Evolutionary conservation across 2,888 invertebrate genomes (phyloP), one percentile per base, ranked within the genome.

Genomic region (Erebia ligea): DNA sequence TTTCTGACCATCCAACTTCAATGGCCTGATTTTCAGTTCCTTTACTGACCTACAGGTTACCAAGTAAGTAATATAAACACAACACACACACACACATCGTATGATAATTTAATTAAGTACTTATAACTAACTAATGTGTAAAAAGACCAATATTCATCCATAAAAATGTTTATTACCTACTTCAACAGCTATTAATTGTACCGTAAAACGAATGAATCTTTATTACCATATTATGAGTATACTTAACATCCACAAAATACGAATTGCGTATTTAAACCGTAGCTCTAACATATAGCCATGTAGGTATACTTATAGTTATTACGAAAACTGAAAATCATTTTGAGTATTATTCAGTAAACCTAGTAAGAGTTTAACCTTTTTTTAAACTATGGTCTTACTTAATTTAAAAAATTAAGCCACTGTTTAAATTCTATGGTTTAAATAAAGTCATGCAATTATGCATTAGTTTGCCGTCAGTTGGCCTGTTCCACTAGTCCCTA

Each of bases 141-240:
- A 25, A 62, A 62, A 48, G 21, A 45, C 21, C 21, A 42, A 59
- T 68, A 50, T 62, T 34, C 61, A 57, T 66, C 64, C 58, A 68
- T 69, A 58, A 9, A 58, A 69, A 73, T 67, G 71, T 67, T 73
- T 67, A 57, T 58, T 62, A 69, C 64, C 57, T 48, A 58, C 63
- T 81, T 76, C 80, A 80, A 78, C 68, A 75, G 77, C 78, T 75
- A 82, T 72, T 74, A 48, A 48, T 48, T 48, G 48, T 25, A 45
- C 15, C 45, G 48, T 62, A 62, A 61, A 62, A 45, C 48, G 48
- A 62, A 62, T 48, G 48, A 62, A 21, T 48, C 21, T 62, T 62
- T n/a, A 62, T 61, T 48, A 62, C 45, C 62, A 15, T 48, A 48
- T 9, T 59, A 40, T 15, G 11, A 13, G 61, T 19, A 45, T 17